phyloP scores from a whole-genome alignment of 1,140 invertebrate genomes.

The Eriocheir sinensis region DNA sequence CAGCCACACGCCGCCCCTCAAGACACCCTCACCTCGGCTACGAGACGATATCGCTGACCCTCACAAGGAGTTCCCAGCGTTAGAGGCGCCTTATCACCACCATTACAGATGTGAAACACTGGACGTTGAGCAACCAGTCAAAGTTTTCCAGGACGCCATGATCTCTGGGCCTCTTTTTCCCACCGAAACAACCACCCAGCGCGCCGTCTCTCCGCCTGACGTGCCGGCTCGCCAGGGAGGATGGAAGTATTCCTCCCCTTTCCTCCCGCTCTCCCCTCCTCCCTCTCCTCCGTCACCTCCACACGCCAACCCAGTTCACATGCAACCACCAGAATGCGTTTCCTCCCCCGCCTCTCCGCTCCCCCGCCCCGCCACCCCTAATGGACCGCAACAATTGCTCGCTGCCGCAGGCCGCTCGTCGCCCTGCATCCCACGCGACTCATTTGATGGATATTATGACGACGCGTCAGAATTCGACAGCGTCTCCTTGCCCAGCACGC shows the following conservation, averaged over 20 bases:
- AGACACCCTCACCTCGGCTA: background rate
- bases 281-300: background rate
- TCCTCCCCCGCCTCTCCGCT: background rate
- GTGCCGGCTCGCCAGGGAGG: too few relatives aligned
- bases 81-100: background rate
- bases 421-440: background rate
- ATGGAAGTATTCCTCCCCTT: background rate
- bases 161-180: background rate
- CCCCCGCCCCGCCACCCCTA: background rate
- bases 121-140: background rate
- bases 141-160: background rate
- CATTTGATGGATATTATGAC: background rate
- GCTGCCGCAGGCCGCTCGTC: background rate
- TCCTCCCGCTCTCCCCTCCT: background rate
- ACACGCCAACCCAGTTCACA: background rate
- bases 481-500: background rate
- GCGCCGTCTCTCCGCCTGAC: background rate
- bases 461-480: background rate
- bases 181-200: background rate
- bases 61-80: background rate
- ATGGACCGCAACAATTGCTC: background rate
- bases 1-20: background rate
- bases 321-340: slow-evolving; percentile 1
- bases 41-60: background rate
- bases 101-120: background rate